Evolutionary conservation across 2,113 vertebrate genomes (phyloP), one percentile per base, ranked within the genome.

Genomic region (Actenoides lindsayi): DNA sequence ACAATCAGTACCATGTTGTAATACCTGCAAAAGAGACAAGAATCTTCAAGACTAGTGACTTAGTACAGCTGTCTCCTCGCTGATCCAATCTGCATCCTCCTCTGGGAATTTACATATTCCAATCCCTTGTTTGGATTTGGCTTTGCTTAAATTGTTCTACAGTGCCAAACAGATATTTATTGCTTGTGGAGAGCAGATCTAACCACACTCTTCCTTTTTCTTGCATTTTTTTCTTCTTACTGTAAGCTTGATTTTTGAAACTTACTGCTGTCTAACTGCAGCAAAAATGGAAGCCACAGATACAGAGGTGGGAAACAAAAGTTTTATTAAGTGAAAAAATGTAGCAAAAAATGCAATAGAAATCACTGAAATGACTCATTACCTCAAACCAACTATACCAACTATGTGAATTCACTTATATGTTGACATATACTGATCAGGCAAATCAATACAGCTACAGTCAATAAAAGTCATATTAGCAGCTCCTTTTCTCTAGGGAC

Each of bases 301-400:
- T 50, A 8, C 19, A 23, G 24, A 81, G 11, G 71, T 35, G 17
- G 16, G 16, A 16, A 80, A 93, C 84, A 39, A 64, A 69, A 74
- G 18, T 82, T 93, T 94, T 92, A 90, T 91, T 78, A 78, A 67
- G 13, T 54, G 19, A 14, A 93, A 93, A 82, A 87, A 14, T 63
- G 6, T 8, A 90, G 84, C 16, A 83, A 81, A 83, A 7, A 16
- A 53, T 53, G 20, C 12, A 74, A 25, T 27, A 81, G 20, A 62
- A 70, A 74, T 53, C 27, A 48, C 46, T 39, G 23, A 82, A 87
- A 77, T 48, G 3, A 42, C 31, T 31, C 48, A 35, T 78, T 90
- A 53, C 57, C 27, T 93, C n/a, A 44, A 89, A 68, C 8, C 9
- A 92, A n/a, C 39, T 60, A 35, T 24, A 56, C 28, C 30, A 18